Conservation (phyloP, 23 tunicate species). For the Trididemnum clinides region DNA sequence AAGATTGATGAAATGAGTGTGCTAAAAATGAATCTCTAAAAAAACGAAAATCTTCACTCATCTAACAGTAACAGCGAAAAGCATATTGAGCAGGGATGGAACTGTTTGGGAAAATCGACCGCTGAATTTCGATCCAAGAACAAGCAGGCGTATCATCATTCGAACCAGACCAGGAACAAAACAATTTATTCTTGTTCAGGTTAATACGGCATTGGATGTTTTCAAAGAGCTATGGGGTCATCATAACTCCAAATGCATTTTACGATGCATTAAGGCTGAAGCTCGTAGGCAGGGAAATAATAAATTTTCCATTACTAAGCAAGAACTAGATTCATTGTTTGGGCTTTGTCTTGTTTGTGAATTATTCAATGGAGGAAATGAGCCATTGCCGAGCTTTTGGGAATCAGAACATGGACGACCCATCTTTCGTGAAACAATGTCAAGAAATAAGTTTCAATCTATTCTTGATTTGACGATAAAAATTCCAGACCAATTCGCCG, state of each 20-base stretch:
- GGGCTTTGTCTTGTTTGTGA: conserved; percentile 27
- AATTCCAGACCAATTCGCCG: conserved; percentile 28
- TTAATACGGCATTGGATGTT: conserved; percentile 2
- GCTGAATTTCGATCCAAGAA: neutral
- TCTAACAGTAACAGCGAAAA: conserved; percentile 23
- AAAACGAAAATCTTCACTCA: conserved; percentile 24
- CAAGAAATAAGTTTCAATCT: conserved; percentile 20
- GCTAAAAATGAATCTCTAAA: conserved; percentile 26
- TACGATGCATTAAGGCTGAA: conserved; percentile 15
- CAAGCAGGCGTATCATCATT: conserved; percentile 11
- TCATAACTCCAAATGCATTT: conserved; percentile 14
- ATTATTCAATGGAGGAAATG: conserved; percentile 8
- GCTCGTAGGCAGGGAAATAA: conserved; percentile 18
- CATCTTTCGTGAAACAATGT: conserved; percentile 28
- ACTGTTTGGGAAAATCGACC: conserved; percentile 31
- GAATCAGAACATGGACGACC: conserved; percentile 15
- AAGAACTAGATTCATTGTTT: conserved; percentile 16
- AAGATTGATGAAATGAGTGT: conserved; percentile 14
- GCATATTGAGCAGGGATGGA: conserved; percentile 35
- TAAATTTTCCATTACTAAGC: conserved; percentile 22
- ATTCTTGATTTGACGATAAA: conserved; percentile 39
- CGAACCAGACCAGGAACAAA: conserved; percentile 33
- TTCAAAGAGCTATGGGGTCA: conserved; percentile 32
- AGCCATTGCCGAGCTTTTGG: conserved; percentile 20
- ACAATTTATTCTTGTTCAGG: conserved; percentile 25